Base-by-base conservation (phyloP, 1,140 invertebrate genomes). In the Drosophila ambigua region DNA sequence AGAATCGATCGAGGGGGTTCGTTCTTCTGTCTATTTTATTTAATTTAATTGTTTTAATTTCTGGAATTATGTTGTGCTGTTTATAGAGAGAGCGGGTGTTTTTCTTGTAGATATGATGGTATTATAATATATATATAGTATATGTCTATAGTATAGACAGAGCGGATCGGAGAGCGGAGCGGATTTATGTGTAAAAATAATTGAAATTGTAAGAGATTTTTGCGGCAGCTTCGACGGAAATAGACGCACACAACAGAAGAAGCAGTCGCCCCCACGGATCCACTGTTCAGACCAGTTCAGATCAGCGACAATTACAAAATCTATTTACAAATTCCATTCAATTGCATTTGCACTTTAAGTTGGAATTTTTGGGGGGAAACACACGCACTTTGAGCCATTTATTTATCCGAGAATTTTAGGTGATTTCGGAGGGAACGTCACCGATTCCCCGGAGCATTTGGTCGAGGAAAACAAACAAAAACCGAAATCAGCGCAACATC, bases 401-500 rank as follows among this genome's bases (percentile, higher is more conserved):
- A 46, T 31, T 59, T 26, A 39, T 39, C 35, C 35, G n/a, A 5
- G 23, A 60, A 20, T 15, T 35, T n/a, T 24, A 35, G 24, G 43
- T 8, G 35, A 39, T 13, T 39, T 35, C 2, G 6, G 31, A 35
- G 31, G 9, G 31, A 9, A 35, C 54, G 35, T 11, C 31, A n/a
- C 7, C 45, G 28, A 72, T 52, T 45, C 52, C 59, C 69, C 51
- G 50, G 50, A 31, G 52, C 26, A 61, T 79, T 74, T 45, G 44
- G 45, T 41, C 35, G 35, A 39, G 4, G 61, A 60, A 78, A 31
- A 54, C 44, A 68, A 80, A 76, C 60, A 79, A 88, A 88, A 39
- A 62, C 75, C 84, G 76, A 87, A 88, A 88, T 88, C 84, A 79
- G 79, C 76, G 79, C 83, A 89, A 88, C 83, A 79, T 88, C 69